These are phyloP conservation scores for Thecocarcelia acutangulata DNA, from an alignment of 2,888 invertebrate species.

Conservation along the genomic window DNA sequence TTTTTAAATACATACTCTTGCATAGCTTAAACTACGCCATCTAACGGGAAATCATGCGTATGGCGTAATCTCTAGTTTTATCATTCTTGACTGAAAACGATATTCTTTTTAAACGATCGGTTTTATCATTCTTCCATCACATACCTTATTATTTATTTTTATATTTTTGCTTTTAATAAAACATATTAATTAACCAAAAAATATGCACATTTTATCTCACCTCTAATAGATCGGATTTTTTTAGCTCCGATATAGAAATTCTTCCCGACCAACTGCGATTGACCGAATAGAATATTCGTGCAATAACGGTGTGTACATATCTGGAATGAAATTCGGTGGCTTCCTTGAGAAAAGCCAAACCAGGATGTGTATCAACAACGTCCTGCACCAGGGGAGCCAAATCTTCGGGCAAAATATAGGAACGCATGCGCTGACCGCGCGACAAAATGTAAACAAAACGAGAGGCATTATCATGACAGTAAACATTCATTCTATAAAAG, in stretches of 20 bases:
- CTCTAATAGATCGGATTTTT: constrained; percentile 94
- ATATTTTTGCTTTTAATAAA: no score
- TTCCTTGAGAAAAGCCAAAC: constrained; percentile 97
- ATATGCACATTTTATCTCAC: constrained; percentile 77
- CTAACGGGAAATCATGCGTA: no score
- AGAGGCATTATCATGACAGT: constrained; percentile 94
- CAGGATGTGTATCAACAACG: constrained; percentile 99
- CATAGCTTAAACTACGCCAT: no score
- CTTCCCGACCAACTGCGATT: constrained; percentile 98
- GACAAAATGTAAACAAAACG: constrained; percentile 93
- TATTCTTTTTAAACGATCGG: no score
- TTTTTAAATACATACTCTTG: no score
- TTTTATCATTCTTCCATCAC: no score
- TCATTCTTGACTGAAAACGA: no score
- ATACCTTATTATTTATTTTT: no score
- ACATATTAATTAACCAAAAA: no score
- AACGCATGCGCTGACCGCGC: constrained; percentile 83
- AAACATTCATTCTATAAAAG: constrained; percentile 86
- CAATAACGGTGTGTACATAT: constrained; percentile 99
- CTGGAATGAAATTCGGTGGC: constrained; percentile 99
- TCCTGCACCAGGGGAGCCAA: constrained; percentile 97
- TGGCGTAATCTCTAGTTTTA: no score
- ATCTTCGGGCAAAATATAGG: constrained; percentile 90
- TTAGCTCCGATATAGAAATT: constrained; percentile 93
- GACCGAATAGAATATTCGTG: constrained; percentile 97